phyloP scores from a whole-genome alignment of 2,113 vertebrate genomes.

The Arenaria interpres region DNA sequence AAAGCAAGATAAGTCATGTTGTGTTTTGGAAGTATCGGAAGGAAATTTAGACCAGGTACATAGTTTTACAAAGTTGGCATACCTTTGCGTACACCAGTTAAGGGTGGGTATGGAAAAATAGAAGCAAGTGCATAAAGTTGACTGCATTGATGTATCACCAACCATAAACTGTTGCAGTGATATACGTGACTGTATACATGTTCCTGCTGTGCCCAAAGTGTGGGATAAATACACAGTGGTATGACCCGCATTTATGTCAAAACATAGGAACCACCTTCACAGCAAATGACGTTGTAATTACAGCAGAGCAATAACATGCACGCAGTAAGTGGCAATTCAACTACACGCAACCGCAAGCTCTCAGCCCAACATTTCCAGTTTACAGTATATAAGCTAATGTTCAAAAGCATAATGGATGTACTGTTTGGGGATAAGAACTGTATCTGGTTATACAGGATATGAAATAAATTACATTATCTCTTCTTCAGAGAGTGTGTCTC shows the following conservation, averaged over 20 bases:
- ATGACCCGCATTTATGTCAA: not conserved
- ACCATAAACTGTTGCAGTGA: not conserved
- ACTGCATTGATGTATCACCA: not conserved
- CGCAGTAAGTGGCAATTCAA: not conserved
- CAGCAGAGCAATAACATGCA: not conserved
- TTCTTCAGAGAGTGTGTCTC: not conserved
- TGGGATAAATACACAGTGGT: not conserved
- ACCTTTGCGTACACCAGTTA: not conserved
- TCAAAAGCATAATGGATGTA: not conserved
- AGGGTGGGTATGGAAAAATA: not conserved
- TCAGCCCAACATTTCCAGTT: not conserved
- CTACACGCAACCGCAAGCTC: fast-evolving
- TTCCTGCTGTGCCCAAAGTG: not conserved
- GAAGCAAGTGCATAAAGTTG: not conserved
- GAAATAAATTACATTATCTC: not conserved
- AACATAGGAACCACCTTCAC: not conserved
- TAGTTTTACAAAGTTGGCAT: not conserved
- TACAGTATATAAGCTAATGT: not conserved
- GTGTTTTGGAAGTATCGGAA: not conserved
- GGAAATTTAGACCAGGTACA: not conserved
- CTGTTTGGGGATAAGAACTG: not conserved
- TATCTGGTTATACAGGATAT: not conserved
- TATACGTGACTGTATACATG: not conserved
- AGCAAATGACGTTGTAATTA: not conserved
- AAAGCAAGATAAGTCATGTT: not conserved